A percentile compares a stretch with the other conserved stretches of the same genome.
phyloP scores from a whole-genome alignment of 2,797 vertebrate genomes.

The Anabas testudineus region DNA sequence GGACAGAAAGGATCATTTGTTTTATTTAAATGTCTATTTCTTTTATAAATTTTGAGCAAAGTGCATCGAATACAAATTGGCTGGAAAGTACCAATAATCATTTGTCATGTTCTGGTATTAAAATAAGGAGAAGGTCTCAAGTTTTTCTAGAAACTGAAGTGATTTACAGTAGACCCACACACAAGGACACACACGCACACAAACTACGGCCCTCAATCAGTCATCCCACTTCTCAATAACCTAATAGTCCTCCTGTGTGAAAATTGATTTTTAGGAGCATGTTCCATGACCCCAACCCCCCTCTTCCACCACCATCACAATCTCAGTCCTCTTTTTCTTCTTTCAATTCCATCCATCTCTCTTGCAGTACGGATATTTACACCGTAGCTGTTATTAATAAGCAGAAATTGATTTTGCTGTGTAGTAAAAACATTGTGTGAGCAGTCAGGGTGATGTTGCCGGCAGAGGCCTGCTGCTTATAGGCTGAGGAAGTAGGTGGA shows the following conservation, averaged over 20 bases:
- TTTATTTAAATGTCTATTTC: slow-evolving; percentile 23
- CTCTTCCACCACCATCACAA: slow-evolving; percentile 51
- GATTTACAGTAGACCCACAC: slow-evolving; percentile 47
- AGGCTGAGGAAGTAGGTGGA: slow-evolving; percentile 15
- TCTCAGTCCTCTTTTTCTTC: slow-evolving; percentile 58
- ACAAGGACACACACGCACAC: slow-evolving; percentile 9
- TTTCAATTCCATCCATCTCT: slow-evolving; percentile 68
- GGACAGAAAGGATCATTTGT: slow-evolving; percentile 20
- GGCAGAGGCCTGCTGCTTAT: slow-evolving; percentile 26
- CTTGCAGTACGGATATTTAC: slow-evolving; percentile 86
- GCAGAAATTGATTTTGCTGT: slow-evolving; percentile 87
- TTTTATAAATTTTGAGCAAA: slow-evolving; percentile 24
- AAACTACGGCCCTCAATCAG: slow-evolving; percentile 64
- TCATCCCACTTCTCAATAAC: slow-evolving; percentile 88
- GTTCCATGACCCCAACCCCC: slow-evolving; percentile 61
- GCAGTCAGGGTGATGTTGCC: slow-evolving; percentile 36
- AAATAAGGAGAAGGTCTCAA: slow-evolving; percentile 21
- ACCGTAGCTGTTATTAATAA: slow-evolving; percentile 90
- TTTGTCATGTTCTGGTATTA: slow-evolving; percentile 20
- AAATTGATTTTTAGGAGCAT: slow-evolving; percentile 93
- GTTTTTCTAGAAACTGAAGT: slow-evolving; percentile 50
- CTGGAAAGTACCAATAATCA: slow-evolving; percentile 5
- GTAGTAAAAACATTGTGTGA: slow-evolving; percentile 85
- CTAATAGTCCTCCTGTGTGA: slow-evolving; percentile 95
- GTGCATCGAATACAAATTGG: slow-evolving; percentile 26